phyloP scores from a whole-genome alignment of 1,140 invertebrate species.

The Antheraea mylitta region DNA sequence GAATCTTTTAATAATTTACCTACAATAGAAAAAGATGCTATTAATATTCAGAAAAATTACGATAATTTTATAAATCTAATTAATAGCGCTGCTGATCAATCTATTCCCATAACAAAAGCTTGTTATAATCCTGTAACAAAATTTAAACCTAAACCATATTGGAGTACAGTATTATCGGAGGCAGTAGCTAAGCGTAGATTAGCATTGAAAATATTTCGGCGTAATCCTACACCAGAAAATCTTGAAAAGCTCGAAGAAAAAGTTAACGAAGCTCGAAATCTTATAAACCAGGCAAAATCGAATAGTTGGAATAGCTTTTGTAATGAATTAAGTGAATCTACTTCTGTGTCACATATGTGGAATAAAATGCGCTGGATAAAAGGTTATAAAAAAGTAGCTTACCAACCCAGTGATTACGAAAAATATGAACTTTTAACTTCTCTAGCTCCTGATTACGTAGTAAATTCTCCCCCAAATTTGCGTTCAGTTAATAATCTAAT shows the following conservation, averaged over 20 bases:
- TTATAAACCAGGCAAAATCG: slow-evolving; percentile 27
- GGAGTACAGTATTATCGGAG: slow-evolving; percentile 19
- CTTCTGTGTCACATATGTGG: slow-evolving; percentile 31
- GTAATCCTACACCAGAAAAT: slow-evolving; percentile 21
- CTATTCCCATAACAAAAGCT: slow-evolving; percentile 22
- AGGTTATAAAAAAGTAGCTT: slow-evolving; percentile 3
- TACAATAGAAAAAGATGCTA: neutral
- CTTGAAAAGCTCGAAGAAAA: slow-evolving; percentile 14
- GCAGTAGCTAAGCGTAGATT: slow-evolving; percentile 20
- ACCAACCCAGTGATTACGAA: slow-evolving; percentile 10
- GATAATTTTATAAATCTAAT: slow-evolving; percentile 12
- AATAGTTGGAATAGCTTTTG: slow-evolving; percentile 29
- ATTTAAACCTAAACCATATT: slow-evolving; percentile 24
- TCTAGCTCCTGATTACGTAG: slow-evolving; percentile 10
- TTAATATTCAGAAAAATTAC: slow-evolving; percentile 18
- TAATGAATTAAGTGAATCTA: slow-evolving; percentile 21
- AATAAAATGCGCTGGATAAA: slow-evolving; percentile 34
- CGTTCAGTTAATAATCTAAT: neutral
- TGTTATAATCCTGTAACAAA: slow-evolving; percentile 10
- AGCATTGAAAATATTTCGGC: slow-evolving; percentile 16
- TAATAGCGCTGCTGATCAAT: slow-evolving; percentile 10
- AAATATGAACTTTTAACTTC: slow-evolving; percentile 17
- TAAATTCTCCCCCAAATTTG: neutral
- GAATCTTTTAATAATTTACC: neutral
- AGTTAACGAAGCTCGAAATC: slow-evolving; percentile 13